Evolutionary conservation across 2,888 invertebrate species (phyloP), one percentile per base, ranked within the genome.

Genomic region (Rhagonycha fulva): DNA sequence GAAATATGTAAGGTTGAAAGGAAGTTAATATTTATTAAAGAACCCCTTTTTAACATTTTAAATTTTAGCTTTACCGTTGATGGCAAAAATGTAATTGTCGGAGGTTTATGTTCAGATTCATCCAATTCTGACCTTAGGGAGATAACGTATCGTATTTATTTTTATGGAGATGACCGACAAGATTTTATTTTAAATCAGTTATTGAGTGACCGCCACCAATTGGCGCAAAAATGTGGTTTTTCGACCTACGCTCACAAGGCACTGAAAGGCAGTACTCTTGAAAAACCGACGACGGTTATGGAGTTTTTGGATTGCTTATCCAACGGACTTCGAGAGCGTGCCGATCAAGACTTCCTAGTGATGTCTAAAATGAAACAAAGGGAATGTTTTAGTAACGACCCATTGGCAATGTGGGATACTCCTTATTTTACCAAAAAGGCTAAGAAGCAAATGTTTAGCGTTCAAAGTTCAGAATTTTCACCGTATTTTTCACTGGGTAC

Each of bases 401-500:
- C 82, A 0, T 85, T 93, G 0, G 90, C 90, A 82, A 90, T 92
- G 60, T 98, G 98, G 98, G 98, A 98, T 87, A 94, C 96, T 0
- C 94, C 96, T 0, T 98, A 96, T 86, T 96, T 93, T 83, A 94
- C 93, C 0, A 91, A 93, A 3, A 93, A 93, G 84, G 93, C 94
- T 0, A 95, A 94, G 86, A 91, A 91, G 0, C 91, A 92, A 76
- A 90, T 94, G 84, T 88, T 96, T 0, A 91, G 93, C 76, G 92
- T 93, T 0, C 92, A 92, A 11, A 91, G 92, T 72, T 90, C 92
- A 4, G 95, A 96, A 82, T 95, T 94, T 83, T 91, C 94, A 62
- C 95, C 95, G 3, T 98, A 94, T 87, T 97, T 97, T 88, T 98
- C 96, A 11, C 89, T 99, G 0, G 98, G 98, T 0, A 92, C 94